Evolutionary conservation across 2,113 vertebrate species (phyloP), one percentile per base, ranked within the genome.

Genomic region (Conger conger): DNA sequence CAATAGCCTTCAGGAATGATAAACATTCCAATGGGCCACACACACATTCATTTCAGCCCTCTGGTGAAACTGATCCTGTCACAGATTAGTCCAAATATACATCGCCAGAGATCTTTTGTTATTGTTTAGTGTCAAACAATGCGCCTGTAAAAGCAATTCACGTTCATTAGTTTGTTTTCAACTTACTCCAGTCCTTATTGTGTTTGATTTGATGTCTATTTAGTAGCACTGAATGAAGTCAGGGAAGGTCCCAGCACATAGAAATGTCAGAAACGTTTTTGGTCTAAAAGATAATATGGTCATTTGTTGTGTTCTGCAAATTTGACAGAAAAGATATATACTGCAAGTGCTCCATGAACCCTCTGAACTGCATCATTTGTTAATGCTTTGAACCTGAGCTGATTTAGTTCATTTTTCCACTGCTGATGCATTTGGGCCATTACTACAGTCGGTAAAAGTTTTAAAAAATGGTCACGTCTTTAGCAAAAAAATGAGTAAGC

Each of bases 71-170:
- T n/a, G 68, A n/a, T 73, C n/a, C 68, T 73, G 68, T 73, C 68
- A 73, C 68, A 73, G 68, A 73, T 73, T 73, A 73, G n/a, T 33
- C 68, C n/a, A 33, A 73, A 73, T 33, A 73, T 73, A 33, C n/a
- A 33, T 30, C n/a, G 9, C 2, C 23, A 33, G 68, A 73, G n/a
- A 30, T 73, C 68, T 73, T 9, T n/a, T 73, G 68, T 73, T 73
- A 73, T 33, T 13, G 68, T 33, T 73, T 73, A 13, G 9, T 73
- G 68, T 15, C 27, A 73, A 33, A 73, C 11, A 73, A 30, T 0
- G 23, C 18, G 1, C 68, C 68, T 23, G 57, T 63, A 7, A 30
- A 73, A 73, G 68, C 68, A 33, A 30, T 73, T 73, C 4, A 27
- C 1, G 68, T 73, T 73, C 6, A 73, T 73, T 63, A 27, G n/a